Evolutionary conservation across 2,113 vertebrate genomes (phyloP).

Genomic region (Etia nguti): DNA sequence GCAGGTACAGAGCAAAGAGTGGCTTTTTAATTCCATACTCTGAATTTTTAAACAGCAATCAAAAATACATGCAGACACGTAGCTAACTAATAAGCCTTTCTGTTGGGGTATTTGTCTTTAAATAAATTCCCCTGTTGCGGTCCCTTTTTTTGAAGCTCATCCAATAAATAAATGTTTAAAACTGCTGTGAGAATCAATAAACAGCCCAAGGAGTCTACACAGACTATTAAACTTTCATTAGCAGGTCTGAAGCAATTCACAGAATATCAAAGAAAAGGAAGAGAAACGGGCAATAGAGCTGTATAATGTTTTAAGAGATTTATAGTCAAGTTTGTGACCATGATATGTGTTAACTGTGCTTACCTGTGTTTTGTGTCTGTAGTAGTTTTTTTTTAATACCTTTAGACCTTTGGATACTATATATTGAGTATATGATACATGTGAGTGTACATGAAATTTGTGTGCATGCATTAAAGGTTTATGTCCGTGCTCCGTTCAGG

Average conservation of each 20-base stretch:
- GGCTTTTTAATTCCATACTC: background rate
- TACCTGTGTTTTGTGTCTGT: background rate
- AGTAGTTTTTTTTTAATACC: background rate
- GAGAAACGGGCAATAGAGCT: background rate
- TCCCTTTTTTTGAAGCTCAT: background rate
- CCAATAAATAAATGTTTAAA: background rate
- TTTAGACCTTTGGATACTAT: background rate
- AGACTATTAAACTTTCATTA: slow-evolving; percentile 14
- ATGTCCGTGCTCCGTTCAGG: slow-evolving; percentile 58
- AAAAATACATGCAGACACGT: background rate
- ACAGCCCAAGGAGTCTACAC: background rate
- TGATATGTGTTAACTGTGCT: background rate
- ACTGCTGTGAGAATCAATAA: background rate
- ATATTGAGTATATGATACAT: background rate
- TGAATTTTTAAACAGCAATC: background rate
- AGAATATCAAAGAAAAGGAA: background rate
- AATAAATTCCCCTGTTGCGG: background rate
- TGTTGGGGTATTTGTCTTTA: background rate
- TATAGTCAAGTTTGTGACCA: background rate
- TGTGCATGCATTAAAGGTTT: background rate
- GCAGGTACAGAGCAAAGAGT: background rate
- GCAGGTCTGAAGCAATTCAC: background rate
- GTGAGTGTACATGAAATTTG: background rate
- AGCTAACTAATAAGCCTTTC: background rate
- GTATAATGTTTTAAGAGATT: background rate